Evolutionary conservation across 2,113 vertebrate genomes (phyloP).

Genomic region (Peromyscus leucopus): DNA sequence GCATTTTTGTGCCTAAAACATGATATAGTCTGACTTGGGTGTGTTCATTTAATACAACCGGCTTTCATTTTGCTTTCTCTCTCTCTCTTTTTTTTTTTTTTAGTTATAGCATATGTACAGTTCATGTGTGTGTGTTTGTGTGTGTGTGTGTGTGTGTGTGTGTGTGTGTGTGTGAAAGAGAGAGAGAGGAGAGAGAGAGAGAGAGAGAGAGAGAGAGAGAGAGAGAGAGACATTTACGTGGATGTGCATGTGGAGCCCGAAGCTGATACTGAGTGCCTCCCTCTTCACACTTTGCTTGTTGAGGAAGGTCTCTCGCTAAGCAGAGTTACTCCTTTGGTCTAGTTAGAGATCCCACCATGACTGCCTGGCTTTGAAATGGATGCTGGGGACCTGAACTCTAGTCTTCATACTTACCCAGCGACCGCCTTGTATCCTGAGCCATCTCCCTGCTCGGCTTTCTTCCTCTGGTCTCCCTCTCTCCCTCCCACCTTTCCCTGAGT

Average conservation of each 20-base stretch:
- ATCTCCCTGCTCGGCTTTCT: rapidly evolving
- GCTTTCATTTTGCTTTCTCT: background rate
- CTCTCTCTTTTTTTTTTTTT: background rate
- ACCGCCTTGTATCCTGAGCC: background rate
- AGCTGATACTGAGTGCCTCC: background rate
- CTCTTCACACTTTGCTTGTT: too few relatives aligned
- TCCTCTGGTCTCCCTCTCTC: too few relatives aligned
- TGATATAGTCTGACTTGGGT: background rate
- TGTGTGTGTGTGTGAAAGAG: background rate
- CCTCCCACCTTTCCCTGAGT: background rate
- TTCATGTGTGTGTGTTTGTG: background rate
- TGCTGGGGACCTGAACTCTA: background rate
- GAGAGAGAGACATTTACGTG: background rate
- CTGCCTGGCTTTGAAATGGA: too few relatives aligned
- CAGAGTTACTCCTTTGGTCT: background rate
- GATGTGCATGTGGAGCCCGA: background rate
- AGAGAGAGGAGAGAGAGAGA: too few relatives aligned
- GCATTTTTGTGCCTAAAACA: background rate
- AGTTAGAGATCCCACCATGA: background rate
- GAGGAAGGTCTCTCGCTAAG: background rate
- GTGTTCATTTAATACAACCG: background rate
- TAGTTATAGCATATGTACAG: background rate
- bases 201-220: too few relatives aligned
- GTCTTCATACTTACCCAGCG: background rate
- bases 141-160: background rate